These are phyloP conservation scores for Gobio occitaniae DNA, from an alignment of 2,797 vertebrate genomes.

Conservation along the genomic window DNA sequence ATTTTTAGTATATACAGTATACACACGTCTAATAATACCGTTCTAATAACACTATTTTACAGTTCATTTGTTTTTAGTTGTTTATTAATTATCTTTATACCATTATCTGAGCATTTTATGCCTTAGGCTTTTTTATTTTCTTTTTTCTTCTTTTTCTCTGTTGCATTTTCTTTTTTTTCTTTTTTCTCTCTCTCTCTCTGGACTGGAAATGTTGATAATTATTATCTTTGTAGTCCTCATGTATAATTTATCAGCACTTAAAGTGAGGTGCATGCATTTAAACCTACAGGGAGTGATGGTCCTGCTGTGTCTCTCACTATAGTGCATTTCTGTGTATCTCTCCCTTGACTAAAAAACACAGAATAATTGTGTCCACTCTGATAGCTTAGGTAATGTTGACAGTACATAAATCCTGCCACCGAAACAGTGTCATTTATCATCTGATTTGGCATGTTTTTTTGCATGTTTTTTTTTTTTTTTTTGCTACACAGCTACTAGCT, in stretches of 20 bases:
- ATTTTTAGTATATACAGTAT: neutral
- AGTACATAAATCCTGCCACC: constrained; percentile 84
- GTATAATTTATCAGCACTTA: constrained; percentile 81
- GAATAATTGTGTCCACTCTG: constrained; percentile 82
- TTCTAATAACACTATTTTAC: neutral
- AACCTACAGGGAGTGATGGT: constrained; percentile 72
- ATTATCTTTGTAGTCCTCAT: constrained; percentile 78
- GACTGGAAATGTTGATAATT: constrained; percentile 76
- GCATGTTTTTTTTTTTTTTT: constrained; percentile 79
- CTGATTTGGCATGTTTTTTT: constrained; percentile 79
- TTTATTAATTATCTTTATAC: neutral
- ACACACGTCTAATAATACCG: neutral
- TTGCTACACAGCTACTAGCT: constrained; percentile 65
- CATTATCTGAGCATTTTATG: neutral
- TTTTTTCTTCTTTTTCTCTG: neutral
- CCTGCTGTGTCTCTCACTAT: constrained; percentile 63
- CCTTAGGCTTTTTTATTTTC: too few species aligned
- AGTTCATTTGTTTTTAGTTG: neutral
- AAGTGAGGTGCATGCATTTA: constrained; percentile 79
- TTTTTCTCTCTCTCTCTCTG: neutral
- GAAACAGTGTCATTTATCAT: constrained; percentile 85
- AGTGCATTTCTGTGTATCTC: constrained; percentile 56
- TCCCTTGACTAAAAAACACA: constrained; percentile 68
- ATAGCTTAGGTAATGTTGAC: constrained; percentile 85
- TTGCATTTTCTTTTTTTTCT: neutral